Conservation (phyloP, 2,797 vertebrate species). For the Oophaga sylvatica region DNA sequence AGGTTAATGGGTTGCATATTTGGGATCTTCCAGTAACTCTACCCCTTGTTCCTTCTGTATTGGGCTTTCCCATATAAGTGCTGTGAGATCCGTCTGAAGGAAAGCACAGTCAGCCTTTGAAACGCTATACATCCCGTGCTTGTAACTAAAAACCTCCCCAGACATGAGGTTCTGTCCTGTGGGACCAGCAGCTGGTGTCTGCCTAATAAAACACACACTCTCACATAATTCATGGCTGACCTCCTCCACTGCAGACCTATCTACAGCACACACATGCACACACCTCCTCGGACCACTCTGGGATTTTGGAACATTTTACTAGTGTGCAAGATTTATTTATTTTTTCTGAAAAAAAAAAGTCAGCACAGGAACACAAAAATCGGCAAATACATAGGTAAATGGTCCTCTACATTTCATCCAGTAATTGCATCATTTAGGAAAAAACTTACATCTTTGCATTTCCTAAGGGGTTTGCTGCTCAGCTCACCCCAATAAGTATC, state of each 20-base stretch:
- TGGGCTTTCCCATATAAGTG: constrained; percentile 51
- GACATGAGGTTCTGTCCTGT: constrained; percentile 56
- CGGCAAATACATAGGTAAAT: constrained; percentile 1
- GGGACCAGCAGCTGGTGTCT: constrained; percentile 61
- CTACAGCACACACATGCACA: constrained; percentile 26
- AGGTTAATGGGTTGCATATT: constrained; percentile 62
- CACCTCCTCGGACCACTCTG: constrained; percentile 44
- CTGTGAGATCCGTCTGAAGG: constrained; percentile 54
- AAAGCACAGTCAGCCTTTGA: constrained; percentile 62
- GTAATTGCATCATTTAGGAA: neutral
- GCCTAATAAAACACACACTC: constrained; percentile 61
- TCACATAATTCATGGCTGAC: constrained; percentile 61
- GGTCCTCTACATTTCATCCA: neutral
- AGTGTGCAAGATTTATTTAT: constrained; percentile 37
- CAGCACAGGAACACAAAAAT: constrained; percentile 8
- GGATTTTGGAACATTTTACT: constrained; percentile 41
- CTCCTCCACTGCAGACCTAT: constrained; percentile 46
- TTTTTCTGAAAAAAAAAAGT: neutral
- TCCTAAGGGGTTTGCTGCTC: neutral
- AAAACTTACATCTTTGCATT: too few relatives aligned
- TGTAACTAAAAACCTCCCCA: constrained; percentile 58
- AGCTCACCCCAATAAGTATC: neutral
- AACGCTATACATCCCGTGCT: constrained; percentile 57
- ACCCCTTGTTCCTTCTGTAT: constrained; percentile 51
- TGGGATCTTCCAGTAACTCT: constrained; percentile 52